A percentile compares a stretch with the other conserved stretches of the same genome.
Conservation (phyloP, 2,888 invertebrate species). For the Psylliodes chrysocephalus region DNA sequence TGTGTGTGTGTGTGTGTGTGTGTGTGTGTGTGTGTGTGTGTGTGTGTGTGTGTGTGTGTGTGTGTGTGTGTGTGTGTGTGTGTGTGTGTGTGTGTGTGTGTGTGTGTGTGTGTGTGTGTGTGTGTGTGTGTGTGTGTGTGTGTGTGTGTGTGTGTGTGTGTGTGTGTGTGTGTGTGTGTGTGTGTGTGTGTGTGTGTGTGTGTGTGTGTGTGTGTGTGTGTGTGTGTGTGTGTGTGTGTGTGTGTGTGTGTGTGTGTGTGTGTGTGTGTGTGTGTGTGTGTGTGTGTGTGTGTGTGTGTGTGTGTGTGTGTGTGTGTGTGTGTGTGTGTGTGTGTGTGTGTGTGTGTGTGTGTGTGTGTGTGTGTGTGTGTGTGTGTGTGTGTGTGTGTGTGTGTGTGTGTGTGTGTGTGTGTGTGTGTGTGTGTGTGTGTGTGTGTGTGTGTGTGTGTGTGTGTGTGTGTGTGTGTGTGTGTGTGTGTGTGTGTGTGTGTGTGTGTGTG, state of each 20-base stretch:
- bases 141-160: conserved; percentile 8
- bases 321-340: conserved; percentile 26
- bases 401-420: conserved; percentile 27
- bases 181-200: conserved; percentile 10
- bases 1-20: conserved; percentile 8
- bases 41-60: conserved; percentile 7
- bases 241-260: conserved; percentile 29
- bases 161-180: conserved; percentile 7
- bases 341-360: conserved; percentile 27
- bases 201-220: conserved; percentile 1
- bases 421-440: conserved; percentile 25
- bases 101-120: conserved; percentile 8
- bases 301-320: conserved; percentile 26
- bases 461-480: not conserved
- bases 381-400: conserved; percentile 28
- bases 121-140: conserved; percentile 6
- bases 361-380: conserved; percentile 27
- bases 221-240: conserved; percentile 21
- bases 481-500: conserved; percentile 11
- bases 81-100: conserved; percentile 3
- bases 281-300: conserved; percentile 26
- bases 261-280: conserved; percentile 25
- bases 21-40: conserved; percentile 1
- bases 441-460: conserved; percentile 21
- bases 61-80: conserved; percentile 3